phyloP scores from a whole-genome alignment of 2,888 invertebrate species.

The Prosopocoilus inquinatus region DNA sequence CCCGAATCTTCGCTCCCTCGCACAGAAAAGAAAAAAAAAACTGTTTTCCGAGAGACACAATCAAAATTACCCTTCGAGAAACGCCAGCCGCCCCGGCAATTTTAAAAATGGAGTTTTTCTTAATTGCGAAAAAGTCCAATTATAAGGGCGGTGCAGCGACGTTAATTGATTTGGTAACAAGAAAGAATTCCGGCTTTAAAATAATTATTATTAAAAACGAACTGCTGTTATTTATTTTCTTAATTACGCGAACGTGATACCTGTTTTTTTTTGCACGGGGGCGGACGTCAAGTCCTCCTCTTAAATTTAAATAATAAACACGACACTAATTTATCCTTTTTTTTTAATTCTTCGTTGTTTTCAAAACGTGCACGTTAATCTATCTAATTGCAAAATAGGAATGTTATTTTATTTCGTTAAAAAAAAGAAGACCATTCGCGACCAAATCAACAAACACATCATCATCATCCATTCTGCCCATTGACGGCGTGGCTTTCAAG shows the following conservation, averaged over 20 bases:
- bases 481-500: too few relatives aligned
- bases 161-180: conserved; percentile 52
- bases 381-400: too few relatives aligned
- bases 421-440: too few relatives aligned
- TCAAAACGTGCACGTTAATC: too few relatives aligned
- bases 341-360: too few relatives aligned
- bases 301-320: too few relatives aligned
- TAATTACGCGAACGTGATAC: conserved; percentile 13
- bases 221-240: conserved; percentile 14
- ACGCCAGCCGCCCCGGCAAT: conserved; percentile 43
- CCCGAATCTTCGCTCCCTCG: neutral
- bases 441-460: too few relatives aligned
- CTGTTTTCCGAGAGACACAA: conserved; percentile 26
- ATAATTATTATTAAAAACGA: conserved; percentile 6
- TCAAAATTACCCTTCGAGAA: conserved; percentile 47
- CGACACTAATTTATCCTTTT: too few relatives aligned
- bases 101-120: conserved; percentile 50
- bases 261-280: too few relatives aligned
- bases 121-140: conserved; percentile 51
- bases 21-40: conserved; percentile 3
- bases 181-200: conserved; percentile 21
- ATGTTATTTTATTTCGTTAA: too few relatives aligned
- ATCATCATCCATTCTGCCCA: too few relatives aligned
- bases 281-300: too few relatives aligned
- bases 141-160: conserved; percentile 47